phyloP scores from a whole-genome alignment of 2,888 invertebrate genomes.

The Lepeophtheirus nordmannii region DNA sequence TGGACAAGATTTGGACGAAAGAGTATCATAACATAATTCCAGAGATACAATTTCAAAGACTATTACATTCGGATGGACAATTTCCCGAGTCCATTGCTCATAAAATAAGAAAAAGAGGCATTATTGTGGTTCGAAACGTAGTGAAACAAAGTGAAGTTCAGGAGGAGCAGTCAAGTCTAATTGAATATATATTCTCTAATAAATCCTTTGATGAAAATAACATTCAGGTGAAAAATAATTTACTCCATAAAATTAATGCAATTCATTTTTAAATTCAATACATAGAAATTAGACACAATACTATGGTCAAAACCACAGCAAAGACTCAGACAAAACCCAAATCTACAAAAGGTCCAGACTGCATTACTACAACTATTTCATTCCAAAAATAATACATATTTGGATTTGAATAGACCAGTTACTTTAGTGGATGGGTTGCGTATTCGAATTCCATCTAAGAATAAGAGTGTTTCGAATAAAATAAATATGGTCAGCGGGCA shows the following conservation, averaged over 20 bases:
- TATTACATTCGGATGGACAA: background rate
- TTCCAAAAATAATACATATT: background rate
- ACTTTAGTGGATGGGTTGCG: slow-evolving; percentile 9
- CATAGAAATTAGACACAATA: slow-evolving; percentile 8
- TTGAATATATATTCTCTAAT: slow-evolving; percentile 10
- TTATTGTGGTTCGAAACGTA: slow-evolving; percentile 9
- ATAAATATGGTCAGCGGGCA: background rate
- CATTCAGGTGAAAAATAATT: background rate
- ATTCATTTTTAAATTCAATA: background rate
- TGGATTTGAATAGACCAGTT: background rate
- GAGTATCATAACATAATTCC: background rate
- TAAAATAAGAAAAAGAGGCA: slow-evolving; percentile 8
- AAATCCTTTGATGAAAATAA: background rate
- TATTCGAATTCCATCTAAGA: slow-evolving; percentile 12
- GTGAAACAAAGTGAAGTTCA: background rate
- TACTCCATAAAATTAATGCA: too few relatives aligned
- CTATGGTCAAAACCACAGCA: slow-evolving; percentile 17
- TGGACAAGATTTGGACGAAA: background rate
- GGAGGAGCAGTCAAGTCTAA: background rate
- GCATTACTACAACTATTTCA: slow-evolving; percentile 4
- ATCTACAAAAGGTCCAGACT: background rate
- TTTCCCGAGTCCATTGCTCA: slow-evolving; percentile 5
- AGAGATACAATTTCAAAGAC: background rate
- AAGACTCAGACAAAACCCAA: slow-evolving; percentile 5
- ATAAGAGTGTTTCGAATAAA: background rate